These are phyloP conservation scores for Gandaritis pyraliata DNA, from an alignment of 2,888 invertebrate genomes.

Conservation along the genomic window DNA sequence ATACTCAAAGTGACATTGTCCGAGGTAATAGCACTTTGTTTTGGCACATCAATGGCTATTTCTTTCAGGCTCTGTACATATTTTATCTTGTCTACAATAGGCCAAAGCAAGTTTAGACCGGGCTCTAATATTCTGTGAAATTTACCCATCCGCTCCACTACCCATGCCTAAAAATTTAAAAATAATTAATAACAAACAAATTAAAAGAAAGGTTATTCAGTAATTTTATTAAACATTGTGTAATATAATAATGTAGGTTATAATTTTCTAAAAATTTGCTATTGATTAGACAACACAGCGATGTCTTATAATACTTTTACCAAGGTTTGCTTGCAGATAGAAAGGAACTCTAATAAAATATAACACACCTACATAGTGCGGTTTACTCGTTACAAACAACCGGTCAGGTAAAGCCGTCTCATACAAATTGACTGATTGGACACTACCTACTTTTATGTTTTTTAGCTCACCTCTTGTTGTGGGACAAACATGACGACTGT, in stretches of 20 bases:
- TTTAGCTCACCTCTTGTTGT: constrained; percentile 92
- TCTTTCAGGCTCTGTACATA: constrained; percentile 99
- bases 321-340: too few species aligned
- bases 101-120: constrained; percentile 96
- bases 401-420: too few species aligned
- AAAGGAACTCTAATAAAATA: too few species aligned
- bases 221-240: too few species aligned
- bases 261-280: too few species aligned
- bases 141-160: constrained; percentile 99
- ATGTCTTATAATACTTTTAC: too few species aligned
- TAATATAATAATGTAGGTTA: too few species aligned
- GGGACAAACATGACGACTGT: constrained; percentile 98
- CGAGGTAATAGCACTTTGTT: constrained; percentile 98
- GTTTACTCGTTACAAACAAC: too few species aligned
- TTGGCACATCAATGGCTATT: constrained; percentile 99
- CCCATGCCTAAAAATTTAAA: constrained; percentile 90
- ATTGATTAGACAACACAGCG: too few species aligned
- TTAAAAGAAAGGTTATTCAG: too few species aligned
- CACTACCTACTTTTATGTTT: background rate
- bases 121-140: constrained; percentile 97
- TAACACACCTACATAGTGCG: too few species aligned
- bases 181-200: background rate
- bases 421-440: too few species aligned
- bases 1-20: constrained; percentile 98
- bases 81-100: constrained; percentile 95